Evolutionary conservation across 1,140 invertebrate species (phyloP), one percentile per base, ranked within the genome.

Genomic region (Ceratitis capitata): DNA sequence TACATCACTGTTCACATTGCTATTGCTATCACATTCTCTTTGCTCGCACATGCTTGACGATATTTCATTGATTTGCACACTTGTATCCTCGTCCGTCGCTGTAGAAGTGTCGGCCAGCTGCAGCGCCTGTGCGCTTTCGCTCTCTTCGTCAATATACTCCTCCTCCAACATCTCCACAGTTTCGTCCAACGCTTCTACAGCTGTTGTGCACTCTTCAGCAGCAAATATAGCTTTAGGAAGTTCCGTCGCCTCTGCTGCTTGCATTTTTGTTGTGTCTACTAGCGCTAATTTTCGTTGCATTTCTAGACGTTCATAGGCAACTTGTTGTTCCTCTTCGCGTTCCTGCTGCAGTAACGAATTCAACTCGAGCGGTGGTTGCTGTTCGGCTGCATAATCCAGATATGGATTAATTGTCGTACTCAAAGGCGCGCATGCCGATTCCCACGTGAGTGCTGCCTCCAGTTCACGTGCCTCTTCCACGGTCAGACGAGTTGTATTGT

Each of bases 11-110:
- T 39, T n/a, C n/a, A n/a, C 39, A 23, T 3, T 47, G 69, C 19
- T 42, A 5, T 10, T 82, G 47, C 78, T 51, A 39, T 85, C 58
- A 26, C 56, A 23, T 49, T 69, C 4, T 16, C 42, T 64, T 12
- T 53, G 26, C 23, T 82, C 32, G 10, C 16, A 14, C 10, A 83
- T 29, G 86, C 92, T 93, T 9, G 93, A 94, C 6, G 93, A 94
- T 14, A 94, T 93, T 88, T 94, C 94, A 88, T 94, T 93, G 78
- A 94, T 94, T 89, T 94, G 94, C 32, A 94, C 94, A 19, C 92
- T 91, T 87, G 91, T 91, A 86, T 93, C 92, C 4, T 45, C 32
- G 53, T 49, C n/a, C 9, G 14, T 26, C 10, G 47, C 10, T 3
- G 26, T 56, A 12, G 49, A 42, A 1, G 19, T 16, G n/a, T 39